Conservation (phyloP, 1,140 invertebrate species). For the Phymastichus coffea region DNA sequence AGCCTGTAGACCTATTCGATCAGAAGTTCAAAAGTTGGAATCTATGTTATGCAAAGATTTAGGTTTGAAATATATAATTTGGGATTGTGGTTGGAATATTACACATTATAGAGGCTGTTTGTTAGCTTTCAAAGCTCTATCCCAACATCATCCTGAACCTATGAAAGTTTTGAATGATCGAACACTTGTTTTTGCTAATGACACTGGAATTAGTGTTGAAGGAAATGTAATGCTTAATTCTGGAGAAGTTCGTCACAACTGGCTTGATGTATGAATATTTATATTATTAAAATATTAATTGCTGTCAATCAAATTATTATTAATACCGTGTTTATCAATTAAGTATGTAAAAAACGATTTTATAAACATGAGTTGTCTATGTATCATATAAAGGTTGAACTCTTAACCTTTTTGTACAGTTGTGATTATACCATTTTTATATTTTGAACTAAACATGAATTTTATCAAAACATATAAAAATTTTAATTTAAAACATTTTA, state of each 20-base stretch:
- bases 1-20: constrained; percentile 63
- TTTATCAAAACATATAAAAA: constrained; percentile 6
- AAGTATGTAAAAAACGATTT: too few species aligned
- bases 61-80: constrained; percentile 63
- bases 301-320: constrained; percentile 4
- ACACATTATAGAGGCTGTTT: constrained; percentile 83
- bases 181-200: constrained; percentile 79
- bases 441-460: not conserved
- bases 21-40: constrained; percentile 67
- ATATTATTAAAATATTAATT: too few species aligned
- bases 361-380: too few species aligned
- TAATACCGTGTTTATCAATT: too few species aligned
- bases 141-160: constrained; percentile 68
- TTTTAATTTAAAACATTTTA: constrained; percentile 35
- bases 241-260: constrained; percentile 87
- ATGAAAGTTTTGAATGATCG: constrained; percentile 70
- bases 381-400: too few species aligned
- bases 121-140: constrained; percentile 71
- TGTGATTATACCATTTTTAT: too few species aligned
- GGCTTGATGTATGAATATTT: constrained; percentile 82
- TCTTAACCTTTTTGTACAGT: too few species aligned
- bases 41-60: constrained; percentile 59
- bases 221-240: constrained; percentile 86
- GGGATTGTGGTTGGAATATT: constrained; percentile 87
- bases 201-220: constrained; percentile 85